Base-by-base conservation (phyloP, 2,888 invertebrate species). In the Meganola albula region DNA sequence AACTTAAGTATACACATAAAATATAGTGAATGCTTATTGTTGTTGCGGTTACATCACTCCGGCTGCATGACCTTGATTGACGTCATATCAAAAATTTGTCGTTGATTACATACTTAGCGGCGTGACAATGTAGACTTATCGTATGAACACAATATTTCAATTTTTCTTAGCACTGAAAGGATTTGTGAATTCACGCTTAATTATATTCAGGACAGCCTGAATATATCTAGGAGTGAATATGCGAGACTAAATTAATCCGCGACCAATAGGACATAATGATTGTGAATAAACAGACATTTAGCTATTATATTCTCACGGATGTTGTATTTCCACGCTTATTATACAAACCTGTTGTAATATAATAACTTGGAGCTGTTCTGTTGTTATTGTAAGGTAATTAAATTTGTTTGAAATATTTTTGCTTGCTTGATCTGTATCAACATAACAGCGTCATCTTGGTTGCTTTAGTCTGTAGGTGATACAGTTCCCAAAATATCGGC, bases 1-100 rank as follows among this genome's bases (percentile, higher is more conserved):
- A n/a, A n/a, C n/a, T n/a, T n/a, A n/a, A n/a, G n/a, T n/a, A n/a
- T n/a, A n/a, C 47, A 58, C 57, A 48, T 32, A 53, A 49, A 56
- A 57, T 54, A 53, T 66, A 63, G 58, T 57, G 57, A 62, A 48
- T 51, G 46, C 53, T 58, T 66, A 68, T 71, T 69, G 63, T 70
- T 63, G 57, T 57, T 59, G 57, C 53, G 60, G 59, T 78, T 74
- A 78, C 78, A 75, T 79, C 72, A 78, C 60, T 59, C 54, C 20
- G 31, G 34, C 43, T 46, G 33, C 26, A 22, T 58, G 75, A 63
- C 82, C 82, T 79, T 79, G 76, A 51, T 40, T 46, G 59, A 55
- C 60, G 64, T 65, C 58, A 62, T 58, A 67, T 63, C 62, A 59
- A 66, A 64, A 64, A 67, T 64, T 67, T 61, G 52, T 62, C 53